Base-by-base conservation (phyloP, 1,140 invertebrate genomes). In the Phocides pigmalion region DNA sequence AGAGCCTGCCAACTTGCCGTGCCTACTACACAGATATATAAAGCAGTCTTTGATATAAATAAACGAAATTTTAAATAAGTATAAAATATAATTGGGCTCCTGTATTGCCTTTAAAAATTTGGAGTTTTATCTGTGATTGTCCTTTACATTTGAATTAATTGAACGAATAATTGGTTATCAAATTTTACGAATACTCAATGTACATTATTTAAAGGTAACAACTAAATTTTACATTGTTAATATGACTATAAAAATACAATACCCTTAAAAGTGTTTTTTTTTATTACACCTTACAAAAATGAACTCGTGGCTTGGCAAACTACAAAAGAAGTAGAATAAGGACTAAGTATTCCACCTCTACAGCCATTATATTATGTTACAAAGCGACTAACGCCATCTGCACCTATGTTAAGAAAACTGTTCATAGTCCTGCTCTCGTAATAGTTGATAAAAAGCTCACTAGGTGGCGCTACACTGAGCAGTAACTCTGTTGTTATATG, bases 1-100 rank as follows among this genome's bases (percentile, higher is more conserved):
- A 84, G 76, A 79, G 64, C 61, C 70, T 82, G 84, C 84, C 84
- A 87, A 87, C 74, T 77, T 74, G 73, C 69, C 42, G 66, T 61
- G 64, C 62, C 75, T 58, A 74, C 62, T 66, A 59, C 37, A 62
- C 41, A 66, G 58, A 64, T 53, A 44, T 19, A 62, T 20, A 42
- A 47, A 20, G 35, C 22, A 17, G 12, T 28, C 9, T 46, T 17
- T 42, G 54, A 69, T 69, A 59, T 70, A 66, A 64, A 62, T 63
- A 65, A 35, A 54, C 25, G 5, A 58, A n/a, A 50, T 54, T 62
- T 28, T 32, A 32, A 32, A 32, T 32, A 32, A 32, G n/a, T 32
- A 32, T 11, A 11, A 11, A 32, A 11, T 32, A 32, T 32, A 32
- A 32, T 32, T 11, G 28, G 9, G n/a, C 28, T 32, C 28, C 28